Evolutionary conservation across 2,888 invertebrate species (phyloP).

Genomic region (Cancer borealis): DNA sequence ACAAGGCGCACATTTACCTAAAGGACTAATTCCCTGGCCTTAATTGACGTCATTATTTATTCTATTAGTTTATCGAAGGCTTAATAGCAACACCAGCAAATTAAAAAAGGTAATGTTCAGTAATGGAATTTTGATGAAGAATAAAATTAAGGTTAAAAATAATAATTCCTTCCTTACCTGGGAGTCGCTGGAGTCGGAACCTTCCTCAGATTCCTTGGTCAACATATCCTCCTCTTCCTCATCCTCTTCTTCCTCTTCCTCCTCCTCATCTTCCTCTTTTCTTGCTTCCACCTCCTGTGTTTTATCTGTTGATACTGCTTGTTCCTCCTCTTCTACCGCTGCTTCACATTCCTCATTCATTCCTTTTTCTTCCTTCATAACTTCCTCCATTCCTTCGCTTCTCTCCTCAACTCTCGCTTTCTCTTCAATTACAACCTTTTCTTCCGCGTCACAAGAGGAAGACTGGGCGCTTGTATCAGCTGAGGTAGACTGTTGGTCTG

Average conservation of each 20-base stretch:
- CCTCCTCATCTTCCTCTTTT: conserved; percentile 55
- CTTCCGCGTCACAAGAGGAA: conserved; percentile 39
- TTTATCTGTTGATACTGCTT: background rate
- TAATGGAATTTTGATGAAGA: conserved; percentile 12
- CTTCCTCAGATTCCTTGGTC: conserved; percentile 67
- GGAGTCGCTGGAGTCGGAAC: conserved; percentile 67
- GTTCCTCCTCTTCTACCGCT: background rate
- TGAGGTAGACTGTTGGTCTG: conserved; percentile 52
- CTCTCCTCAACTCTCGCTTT: background rate
- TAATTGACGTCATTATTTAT: background rate
- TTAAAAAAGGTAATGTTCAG: background rate
- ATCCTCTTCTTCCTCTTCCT: conserved; percentile 63
- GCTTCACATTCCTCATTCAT: background rate
- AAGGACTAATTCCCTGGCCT: background rate
- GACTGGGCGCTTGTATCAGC: conserved; percentile 23
- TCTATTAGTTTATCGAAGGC: background rate
- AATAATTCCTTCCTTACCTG: conserved; percentile 47
- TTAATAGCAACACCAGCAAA: background rate
- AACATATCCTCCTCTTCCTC: conserved; percentile 71
- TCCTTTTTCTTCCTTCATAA: background rate
- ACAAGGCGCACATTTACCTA: background rate
- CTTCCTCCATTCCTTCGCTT: background rate
- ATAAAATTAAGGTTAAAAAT: background rate
- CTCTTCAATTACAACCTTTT: background rate
- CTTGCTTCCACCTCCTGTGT: background rate